Evolutionary conservation across 2,797 vertebrate species (phyloP).

Genomic region (Hylomyscus alleni): DNA sequence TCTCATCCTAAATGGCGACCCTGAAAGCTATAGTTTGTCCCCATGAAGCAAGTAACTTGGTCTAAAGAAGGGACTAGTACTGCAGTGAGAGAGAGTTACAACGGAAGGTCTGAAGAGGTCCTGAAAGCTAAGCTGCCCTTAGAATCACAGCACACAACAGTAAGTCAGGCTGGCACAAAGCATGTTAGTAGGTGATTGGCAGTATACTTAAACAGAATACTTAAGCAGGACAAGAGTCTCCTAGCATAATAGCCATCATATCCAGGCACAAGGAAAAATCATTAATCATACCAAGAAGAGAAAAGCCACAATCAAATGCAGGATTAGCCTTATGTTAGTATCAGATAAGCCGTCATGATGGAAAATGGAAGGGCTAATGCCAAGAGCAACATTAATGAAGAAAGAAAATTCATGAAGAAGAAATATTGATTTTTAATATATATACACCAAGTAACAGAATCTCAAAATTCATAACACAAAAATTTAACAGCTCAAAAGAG

Average conservation of each 20-base stretch:
- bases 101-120: neutral
- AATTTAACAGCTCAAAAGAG: neutral
- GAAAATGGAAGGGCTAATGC: neutral
- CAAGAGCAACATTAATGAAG: neutral
- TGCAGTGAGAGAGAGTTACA: accelerated
- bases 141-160: neutral
- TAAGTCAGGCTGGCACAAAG: neutral
- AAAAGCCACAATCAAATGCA: neutral
- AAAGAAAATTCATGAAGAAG: conserved; percentile 7
- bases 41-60: neutral
- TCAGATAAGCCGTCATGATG: neutral
- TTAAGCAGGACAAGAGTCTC: neutral
- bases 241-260: neutral
- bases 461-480: neutral
- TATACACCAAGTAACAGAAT: neutral
- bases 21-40: neutral
- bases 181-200: neutral
- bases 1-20: neutral
- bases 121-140: neutral
- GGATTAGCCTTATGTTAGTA: neutral
- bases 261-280: neutral
- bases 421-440: neutral
- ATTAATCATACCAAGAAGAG: neutral
- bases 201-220: neutral
- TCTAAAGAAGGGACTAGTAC: neutral